Evolutionary conservation across 2,113 vertebrate species (phyloP).

Genomic region (Sterrhoptilus dennistouni): DNA sequence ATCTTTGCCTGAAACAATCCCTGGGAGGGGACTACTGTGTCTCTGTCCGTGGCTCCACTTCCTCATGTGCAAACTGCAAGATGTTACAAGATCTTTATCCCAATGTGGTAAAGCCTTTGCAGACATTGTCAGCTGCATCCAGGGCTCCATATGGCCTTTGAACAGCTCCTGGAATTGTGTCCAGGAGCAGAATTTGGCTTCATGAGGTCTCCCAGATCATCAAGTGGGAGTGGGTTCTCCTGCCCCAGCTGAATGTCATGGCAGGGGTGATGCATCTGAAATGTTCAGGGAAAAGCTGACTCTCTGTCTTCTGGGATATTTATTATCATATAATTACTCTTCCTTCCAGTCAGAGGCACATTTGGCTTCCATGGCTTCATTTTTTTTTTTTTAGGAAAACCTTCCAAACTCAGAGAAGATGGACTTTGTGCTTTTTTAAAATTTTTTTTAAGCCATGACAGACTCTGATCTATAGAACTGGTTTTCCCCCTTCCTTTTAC

Average conservation of each 20-base stretch:
- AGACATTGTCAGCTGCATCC: background rate
- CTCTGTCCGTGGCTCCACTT: background rate
- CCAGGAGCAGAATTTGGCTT: background rate
- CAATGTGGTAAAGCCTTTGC: background rate
- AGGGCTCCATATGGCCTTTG: background rate
- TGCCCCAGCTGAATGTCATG: background rate
- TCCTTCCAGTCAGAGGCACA: background rate
- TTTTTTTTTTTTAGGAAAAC: background rate
- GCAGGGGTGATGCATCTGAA: background rate
- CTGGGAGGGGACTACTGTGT: background rate
- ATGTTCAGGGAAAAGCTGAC: background rate
- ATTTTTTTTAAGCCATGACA: background rate
- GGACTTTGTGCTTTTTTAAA: background rate
- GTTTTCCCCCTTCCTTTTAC: background rate
- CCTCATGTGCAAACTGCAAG: background rate
- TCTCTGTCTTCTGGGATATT: background rate
- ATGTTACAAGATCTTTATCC: background rate
- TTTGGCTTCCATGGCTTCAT: background rate
- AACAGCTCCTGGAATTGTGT: background rate
- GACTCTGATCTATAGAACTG: background rate
- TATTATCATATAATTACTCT: constrained; percentile 14
- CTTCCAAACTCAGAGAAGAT: background rate
- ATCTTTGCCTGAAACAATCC: background rate
- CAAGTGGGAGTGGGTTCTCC: background rate
- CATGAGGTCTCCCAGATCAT: constrained; percentile 5